Percentiles rank a stretch among this genome's conserved stretches.
phyloP scores from a whole-genome alignment of 2,888 invertebrate genomes.

The Yponomeuta malinellus region DNA sequence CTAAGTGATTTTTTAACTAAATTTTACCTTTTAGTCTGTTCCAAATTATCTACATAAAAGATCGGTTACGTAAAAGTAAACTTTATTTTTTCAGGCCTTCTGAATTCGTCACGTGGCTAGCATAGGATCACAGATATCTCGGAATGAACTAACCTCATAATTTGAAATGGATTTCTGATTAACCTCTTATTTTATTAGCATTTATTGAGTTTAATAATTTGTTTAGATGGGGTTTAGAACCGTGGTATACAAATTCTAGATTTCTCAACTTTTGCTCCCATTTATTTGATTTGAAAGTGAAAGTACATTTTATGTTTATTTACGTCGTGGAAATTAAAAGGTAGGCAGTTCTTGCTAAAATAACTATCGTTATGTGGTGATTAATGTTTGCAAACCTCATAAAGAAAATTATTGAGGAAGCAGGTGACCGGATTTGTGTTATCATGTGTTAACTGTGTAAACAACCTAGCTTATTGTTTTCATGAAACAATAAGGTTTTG shows the following conservation, averaged over 20 bases:
- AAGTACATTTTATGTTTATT: neutral
- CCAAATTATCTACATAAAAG: neutral
- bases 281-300: neutral
- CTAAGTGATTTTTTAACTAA: too few relatives aligned
- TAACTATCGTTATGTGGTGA: neutral
- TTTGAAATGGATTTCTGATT: neutral
- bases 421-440: neutral
- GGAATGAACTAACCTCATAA: too few relatives aligned
- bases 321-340: neutral
- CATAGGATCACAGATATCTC: too few relatives aligned
- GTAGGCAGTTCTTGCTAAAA: neutral
- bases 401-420: neutral
- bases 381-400: neutral
- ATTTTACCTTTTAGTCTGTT: neutral
- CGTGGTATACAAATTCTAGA: too few relatives aligned
- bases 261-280: neutral
- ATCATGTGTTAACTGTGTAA: neutral
- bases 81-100: neutral
- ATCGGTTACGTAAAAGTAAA: neutral
- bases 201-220: neutral
- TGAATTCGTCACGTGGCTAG: neutral
- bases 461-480: neutral
- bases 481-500: neutral
- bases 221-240: too few relatives aligned
- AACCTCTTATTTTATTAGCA: neutral